A percentile compares a stretch with the other conserved stretches of the same genome.
phyloP scores from a whole-genome alignment of 2,113 vertebrate genomes.

The Lasiurus borealis region DNA sequence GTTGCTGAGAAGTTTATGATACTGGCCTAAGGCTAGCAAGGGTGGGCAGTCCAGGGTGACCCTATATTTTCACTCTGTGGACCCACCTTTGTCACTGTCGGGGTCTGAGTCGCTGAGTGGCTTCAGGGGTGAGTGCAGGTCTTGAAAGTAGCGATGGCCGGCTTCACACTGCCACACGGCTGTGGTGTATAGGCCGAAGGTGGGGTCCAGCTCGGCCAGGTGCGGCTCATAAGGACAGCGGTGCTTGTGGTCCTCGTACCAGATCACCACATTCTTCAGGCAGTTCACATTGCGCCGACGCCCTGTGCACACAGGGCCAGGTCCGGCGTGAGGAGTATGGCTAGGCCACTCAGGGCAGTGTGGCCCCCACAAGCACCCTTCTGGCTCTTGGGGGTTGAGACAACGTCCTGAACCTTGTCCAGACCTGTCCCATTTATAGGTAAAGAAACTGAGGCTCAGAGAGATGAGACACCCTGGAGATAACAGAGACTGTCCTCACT shows the following conservation, averaged over 20 bases:
- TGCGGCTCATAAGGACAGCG: constrained; percentile 92
- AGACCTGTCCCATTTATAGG: neutral
- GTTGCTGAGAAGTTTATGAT: neutral
- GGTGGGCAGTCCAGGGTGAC: neutral
- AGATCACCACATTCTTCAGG: constrained; percentile 90
- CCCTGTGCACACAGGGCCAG: constrained; percentile 56
- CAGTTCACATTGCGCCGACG: constrained; percentile 89
- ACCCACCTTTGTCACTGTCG: constrained; percentile 80
- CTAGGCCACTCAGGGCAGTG: too few species aligned
- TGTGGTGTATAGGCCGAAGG: constrained; percentile 89
- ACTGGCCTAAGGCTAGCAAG: neutral
- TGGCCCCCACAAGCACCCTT: neutral
- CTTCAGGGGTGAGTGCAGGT: constrained; percentile 89
- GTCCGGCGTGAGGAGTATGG: neutral
- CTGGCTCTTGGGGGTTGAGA: neutral
- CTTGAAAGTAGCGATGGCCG: constrained; percentile 93
- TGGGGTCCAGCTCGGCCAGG: constrained; percentile 89
- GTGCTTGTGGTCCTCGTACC: constrained; percentile 93
- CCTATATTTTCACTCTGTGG: accelerated
- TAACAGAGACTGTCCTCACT: neutral
- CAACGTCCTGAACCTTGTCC: neutral
- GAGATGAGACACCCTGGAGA: neutral
- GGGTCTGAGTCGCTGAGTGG: constrained; percentile 89
- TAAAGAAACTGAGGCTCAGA: neutral
- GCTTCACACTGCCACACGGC: constrained; percentile 93